Conservation (phyloP, 2,113 vertebrate species). For the Misgurnus anguillicaudatus region DNA sequence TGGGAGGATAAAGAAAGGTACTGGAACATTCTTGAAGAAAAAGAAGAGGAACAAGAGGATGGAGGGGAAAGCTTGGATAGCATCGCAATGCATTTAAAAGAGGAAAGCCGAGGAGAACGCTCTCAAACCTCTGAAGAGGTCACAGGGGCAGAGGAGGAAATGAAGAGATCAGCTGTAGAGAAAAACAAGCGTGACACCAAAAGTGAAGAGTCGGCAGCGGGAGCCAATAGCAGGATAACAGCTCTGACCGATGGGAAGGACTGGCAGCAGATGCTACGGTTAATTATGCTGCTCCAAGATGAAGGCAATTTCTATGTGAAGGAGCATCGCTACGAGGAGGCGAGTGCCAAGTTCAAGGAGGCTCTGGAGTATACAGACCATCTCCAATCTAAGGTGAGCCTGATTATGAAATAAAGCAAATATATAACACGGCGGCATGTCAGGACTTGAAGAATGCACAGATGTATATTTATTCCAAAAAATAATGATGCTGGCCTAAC, state of each 20-base stretch:
- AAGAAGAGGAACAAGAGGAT: slow-evolving; percentile 13
- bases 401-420: background rate
- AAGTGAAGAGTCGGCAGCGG: background rate
- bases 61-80: background rate
- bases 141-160: slow-evolving; percentile 12
- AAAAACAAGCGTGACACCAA: slow-evolving; percentile 32
- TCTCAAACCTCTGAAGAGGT: slow-evolving; percentile 8
- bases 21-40: slow-evolving; percentile 76
- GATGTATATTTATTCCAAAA: background rate
- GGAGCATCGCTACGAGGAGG: slow-evolving; percentile 71
- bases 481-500: background rate
- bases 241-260: slow-evolving; percentile 62
- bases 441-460: background rate
- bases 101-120: background rate
- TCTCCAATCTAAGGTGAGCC: slow-evolving; percentile 78
- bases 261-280: slow-evolving; percentile 82
- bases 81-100: background rate
- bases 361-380: slow-evolving; percentile 80
- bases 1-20: slow-evolving; percentile 82
- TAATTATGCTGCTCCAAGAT: slow-evolving; percentile 78
- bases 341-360: slow-evolving; percentile 77
- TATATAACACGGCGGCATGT: background rate
- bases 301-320: slow-evolving; percentile 83
- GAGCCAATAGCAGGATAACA: slow-evolving; percentile 5
- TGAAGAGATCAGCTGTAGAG: slow-evolving; percentile 27